Evolutionary conservation across 2,888 invertebrate species (phyloP).

Genomic region (Parthenolecanium corni): DNA sequence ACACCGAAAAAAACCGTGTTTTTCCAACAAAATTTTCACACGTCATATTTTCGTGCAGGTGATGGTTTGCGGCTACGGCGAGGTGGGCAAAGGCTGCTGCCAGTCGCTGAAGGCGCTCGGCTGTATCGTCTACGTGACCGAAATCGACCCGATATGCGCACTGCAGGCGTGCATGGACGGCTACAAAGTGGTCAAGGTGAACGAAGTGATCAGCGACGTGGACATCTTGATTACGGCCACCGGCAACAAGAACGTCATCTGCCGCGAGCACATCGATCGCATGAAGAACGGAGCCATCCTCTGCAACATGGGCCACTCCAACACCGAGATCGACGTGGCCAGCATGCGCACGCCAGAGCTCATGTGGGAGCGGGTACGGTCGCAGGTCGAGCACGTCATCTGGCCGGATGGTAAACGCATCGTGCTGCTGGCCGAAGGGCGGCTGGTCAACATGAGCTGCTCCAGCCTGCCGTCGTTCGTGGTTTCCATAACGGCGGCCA

Average conservation of each 20-base stretch:
- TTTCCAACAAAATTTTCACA: no score
- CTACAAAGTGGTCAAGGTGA: slow-evolving; percentile 84
- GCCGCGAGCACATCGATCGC: slow-evolving; percentile 88
- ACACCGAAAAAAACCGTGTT: no score
- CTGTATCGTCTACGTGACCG: slow-evolving; percentile 83
- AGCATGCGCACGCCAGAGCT: slow-evolving; percentile 79
- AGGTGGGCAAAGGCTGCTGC: slow-evolving; percentile 94
- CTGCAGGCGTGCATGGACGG: slow-evolving; percentile 97
- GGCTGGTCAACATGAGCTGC: slow-evolving; percentile 90
- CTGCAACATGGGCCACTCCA: slow-evolving; percentile 96
- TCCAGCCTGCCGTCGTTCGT: slow-evolving; percentile 96
- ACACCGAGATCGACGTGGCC: slow-evolving; percentile 90
- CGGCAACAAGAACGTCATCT: slow-evolving; percentile 93
- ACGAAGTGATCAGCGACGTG: slow-evolving; percentile 81
- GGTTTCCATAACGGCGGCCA: slow-evolving; percentile 93
- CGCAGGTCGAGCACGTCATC: slow-evolving; percentile 96
- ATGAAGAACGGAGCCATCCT: slow-evolving; percentile 93
- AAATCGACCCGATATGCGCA: slow-evolving; percentile 96
- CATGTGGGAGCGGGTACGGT: slow-evolving; percentile 93
- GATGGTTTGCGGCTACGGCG: slow-evolving; percentile 91
- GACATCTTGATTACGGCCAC: slow-evolving; percentile 97
- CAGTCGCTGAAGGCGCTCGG: slow-evolving; percentile 90
- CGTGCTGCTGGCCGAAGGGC: slow-evolving; percentile 84
- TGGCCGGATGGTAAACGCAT: slow-evolving; percentile 96
- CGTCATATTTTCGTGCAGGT: no score